These are phyloP conservation scores for Dinoponera quadriceps DNA, from an alignment of 1,140 invertebrate species.

Conservation along the genomic window DNA sequence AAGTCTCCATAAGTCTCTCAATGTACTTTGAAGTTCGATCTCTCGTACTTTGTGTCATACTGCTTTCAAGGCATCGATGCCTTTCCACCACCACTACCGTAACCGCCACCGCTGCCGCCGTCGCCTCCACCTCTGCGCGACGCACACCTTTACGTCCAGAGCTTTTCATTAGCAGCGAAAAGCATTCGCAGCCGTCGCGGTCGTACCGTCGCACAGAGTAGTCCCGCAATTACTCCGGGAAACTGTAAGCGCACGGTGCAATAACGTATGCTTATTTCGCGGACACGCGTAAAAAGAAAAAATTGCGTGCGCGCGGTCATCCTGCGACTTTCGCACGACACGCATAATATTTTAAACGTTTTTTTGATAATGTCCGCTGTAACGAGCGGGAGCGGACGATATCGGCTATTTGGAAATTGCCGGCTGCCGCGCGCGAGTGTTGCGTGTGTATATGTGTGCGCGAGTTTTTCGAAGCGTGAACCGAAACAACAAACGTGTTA, in stretches of 20 bases:
- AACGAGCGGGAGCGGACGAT: not conserved
- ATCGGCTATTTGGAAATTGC: slow-evolving; percentile 2
- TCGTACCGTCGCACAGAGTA: slow-evolving; percentile 21
- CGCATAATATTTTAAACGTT: slow-evolving; percentile 39
- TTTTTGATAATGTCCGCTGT: not conserved
- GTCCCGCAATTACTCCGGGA: slow-evolving; percentile 68
- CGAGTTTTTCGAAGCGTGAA: not conserved
- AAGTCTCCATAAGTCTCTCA: slow-evolving; percentile 14
- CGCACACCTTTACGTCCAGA: slow-evolving; percentile 48
- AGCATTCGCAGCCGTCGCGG: slow-evolving; percentile 50
- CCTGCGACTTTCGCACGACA: not conserved
- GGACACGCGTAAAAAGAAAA: slow-evolving; percentile 6
- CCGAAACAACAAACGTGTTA: not conserved
- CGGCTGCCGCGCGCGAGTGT: no score
- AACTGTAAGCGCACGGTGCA: slow-evolving; percentile 65
- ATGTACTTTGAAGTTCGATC: slow-evolving; percentile 41
- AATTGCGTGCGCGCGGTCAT: not conserved
- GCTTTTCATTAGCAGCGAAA: slow-evolving; percentile 71
- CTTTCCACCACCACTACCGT: not conserved
- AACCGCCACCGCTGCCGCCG: no score
- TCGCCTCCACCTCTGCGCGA: not conserved
- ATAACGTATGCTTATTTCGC: slow-evolving; percentile 67
- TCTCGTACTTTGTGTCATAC: slow-evolving; percentile 4
- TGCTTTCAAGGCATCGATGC: slow-evolving; percentile 23
- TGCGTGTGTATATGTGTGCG: no score